A percentile compares a stretch with the other conserved stretches of the same genome.
Conservation (phyloP, 2,888 invertebrate species). For the Drosophila mettleri region DNA sequence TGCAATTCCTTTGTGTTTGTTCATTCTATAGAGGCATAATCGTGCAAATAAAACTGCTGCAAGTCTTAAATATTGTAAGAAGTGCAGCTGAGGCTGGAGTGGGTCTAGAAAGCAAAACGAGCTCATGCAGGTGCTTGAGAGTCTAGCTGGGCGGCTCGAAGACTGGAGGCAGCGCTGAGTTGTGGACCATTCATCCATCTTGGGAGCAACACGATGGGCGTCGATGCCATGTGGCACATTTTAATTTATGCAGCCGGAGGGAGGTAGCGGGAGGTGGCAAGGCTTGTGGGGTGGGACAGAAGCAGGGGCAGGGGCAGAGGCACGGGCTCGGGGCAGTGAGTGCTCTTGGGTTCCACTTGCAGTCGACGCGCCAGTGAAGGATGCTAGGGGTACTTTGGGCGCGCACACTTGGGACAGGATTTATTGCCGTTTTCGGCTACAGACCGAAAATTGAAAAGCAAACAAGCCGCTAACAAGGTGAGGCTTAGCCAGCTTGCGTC, state of each 20-base stretch:
- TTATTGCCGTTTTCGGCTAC: constrained; percentile 77
- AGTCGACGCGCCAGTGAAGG: constrained; percentile 47
- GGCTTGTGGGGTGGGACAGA: background rate
- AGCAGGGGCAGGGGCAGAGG: background rate
- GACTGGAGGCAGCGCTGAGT: background rate
- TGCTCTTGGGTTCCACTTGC: constrained; percentile 28
- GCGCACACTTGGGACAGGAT: constrained; percentile 68
- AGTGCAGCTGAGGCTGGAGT: constrained; percentile 37
- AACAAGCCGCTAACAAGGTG: constrained; percentile 79
- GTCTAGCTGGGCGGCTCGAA: background rate
- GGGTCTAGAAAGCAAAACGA: constrained; percentile 37
- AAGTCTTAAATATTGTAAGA: constrained; percentile 37
- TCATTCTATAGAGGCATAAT: constrained; percentile 1
- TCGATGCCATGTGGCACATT: constrained; percentile 43
- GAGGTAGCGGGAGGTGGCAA: background rate
- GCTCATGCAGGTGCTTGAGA: constrained; percentile 5
- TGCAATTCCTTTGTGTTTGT: background rate
- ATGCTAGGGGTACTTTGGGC: constrained; percentile 39
- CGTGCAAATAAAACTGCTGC: constrained; percentile 14
- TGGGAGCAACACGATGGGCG: constrained; percentile 18
- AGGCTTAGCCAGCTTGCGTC: constrained; percentile 59
- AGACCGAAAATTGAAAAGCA: constrained; percentile 77
- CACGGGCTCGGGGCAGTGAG: background rate
- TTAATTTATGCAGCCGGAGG: constrained; percentile 53
- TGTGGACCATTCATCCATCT: constrained; percentile 23